Evolutionary conservation across 2,888 invertebrate genomes (phyloP), one percentile per base, ranked within the genome.

Genomic region (Ectemnius lituratus): DNA sequence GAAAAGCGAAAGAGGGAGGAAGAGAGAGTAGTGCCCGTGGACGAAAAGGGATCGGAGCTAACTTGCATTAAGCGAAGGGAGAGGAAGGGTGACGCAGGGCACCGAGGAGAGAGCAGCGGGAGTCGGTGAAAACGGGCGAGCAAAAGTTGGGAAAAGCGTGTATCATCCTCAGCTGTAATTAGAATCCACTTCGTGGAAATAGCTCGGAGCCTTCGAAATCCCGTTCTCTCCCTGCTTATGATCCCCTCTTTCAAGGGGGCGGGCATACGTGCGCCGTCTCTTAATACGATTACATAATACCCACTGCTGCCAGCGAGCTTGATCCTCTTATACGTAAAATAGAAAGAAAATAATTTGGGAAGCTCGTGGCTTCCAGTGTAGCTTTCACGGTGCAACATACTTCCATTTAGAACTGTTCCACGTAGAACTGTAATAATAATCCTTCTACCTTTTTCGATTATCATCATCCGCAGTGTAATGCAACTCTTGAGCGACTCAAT

Each of bases 141-240:
- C 62, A 71, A 82, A 75, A 67, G 72, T 62, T 61, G 73, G 76
- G 78, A 76, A 76, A 81, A 79, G 70, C 81, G 71, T 59, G 75
- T 75, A 75, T 83, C 79, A 81, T 76, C 79, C 81, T 80, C 78
- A 64, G 78, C 75, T 75, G 86, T 85, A 87, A 87, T 87, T 87
- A 87, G 86, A 86, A 86, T 86, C 81, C 80, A 82, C 83, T 85
- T 84, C 83, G 85, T 82, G 81, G 82, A 86, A 87, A 84, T 80
- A 80, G 77, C 80, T 76, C 73, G 67, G 74, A 70, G 80, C 76
- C 75, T 79, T 85, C 76, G 68, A 76, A 73, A 79, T 73, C 64
- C 72, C 47, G 62, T 60, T 47, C 47, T 47, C 64, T 61, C 45
- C 45, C 27, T 4, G 47, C 63, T 78, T 65, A 74, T 72, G 72